Conservation (phyloP, 2,888 invertebrate genomes). For the Margaritifera margaritifera region DNA sequence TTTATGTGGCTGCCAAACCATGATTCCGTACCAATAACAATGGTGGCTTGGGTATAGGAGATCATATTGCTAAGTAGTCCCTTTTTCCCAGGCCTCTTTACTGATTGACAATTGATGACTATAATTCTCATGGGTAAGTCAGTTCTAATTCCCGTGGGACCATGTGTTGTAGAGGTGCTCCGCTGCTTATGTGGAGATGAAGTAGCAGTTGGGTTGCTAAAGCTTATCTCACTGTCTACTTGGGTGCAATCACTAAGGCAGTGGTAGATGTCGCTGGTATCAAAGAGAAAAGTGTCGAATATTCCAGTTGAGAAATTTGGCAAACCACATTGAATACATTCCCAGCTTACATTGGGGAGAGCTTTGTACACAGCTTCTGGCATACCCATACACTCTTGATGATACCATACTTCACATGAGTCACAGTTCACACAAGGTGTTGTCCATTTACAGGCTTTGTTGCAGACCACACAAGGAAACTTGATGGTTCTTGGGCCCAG, state of each 20-base stretch:
- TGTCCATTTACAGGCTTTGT: not conserved
- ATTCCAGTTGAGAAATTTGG: not conserved
- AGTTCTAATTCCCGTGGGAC: too few species aligned
- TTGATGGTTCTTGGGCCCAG: not conserved
- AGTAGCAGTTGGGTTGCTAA: too few species aligned
- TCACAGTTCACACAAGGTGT: conserved; percentile 2
- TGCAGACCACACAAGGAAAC: not conserved
- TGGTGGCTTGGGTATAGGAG: too few species aligned
- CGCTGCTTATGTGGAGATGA: too few species aligned
- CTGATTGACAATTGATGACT: not conserved
- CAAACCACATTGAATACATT: not conserved
- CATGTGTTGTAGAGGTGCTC: too few species aligned
- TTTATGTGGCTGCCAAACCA: too few species aligned
- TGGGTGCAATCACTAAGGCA: not conserved
- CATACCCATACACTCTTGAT: conserved; percentile 3
- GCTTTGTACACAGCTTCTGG: not conserved
- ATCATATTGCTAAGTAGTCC: not conserved
- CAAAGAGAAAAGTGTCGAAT: not conserved
- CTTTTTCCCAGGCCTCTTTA: not conserved
- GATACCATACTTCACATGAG: not conserved
- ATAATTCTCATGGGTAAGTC: too few species aligned
- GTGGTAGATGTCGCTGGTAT: not conserved
- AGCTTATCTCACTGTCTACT: too few species aligned
- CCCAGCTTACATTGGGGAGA: not conserved
- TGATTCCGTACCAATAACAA: too few species aligned